A percentile compares a stretch with the other conserved stretches of the same genome.
Evolutionary conservation across 2,797 vertebrate genomes (phyloP).

Genomic region (Pseudocheirus occidentalis): DNA sequence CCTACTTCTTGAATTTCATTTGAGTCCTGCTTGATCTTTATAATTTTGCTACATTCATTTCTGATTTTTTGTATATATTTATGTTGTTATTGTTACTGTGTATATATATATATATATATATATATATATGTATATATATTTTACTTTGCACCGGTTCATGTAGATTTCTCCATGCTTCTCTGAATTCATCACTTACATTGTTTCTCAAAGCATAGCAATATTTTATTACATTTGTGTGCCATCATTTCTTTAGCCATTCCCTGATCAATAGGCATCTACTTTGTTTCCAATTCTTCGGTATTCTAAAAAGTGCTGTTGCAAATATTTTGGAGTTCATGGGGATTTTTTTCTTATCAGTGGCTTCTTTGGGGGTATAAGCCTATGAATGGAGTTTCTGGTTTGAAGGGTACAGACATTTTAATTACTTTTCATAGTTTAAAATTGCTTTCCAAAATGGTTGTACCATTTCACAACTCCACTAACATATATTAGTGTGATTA

Average conservation of each 20-base stretch:
- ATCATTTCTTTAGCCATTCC: neutral
- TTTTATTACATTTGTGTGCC: neutral
- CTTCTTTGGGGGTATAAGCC: neutral
- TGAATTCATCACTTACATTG: neutral
- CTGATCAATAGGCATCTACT: neutral
- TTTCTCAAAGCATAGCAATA: neutral
- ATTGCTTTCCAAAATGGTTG: neutral
- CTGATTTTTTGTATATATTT: neutral
- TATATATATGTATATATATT: neutral
- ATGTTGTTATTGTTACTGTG: neutral
- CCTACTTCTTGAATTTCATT: neutral
- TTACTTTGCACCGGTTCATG: neutral
- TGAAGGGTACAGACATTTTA: neutral
- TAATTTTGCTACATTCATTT: neutral
- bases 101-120: neutral
- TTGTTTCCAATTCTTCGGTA: neutral
- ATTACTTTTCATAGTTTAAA: neutral
- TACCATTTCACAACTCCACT: neutral
- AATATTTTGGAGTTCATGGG: neutral
- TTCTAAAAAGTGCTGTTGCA: neutral
- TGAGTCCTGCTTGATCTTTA: neutral
- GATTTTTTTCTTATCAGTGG: neutral
- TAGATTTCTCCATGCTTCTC: neutral
- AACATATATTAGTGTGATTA: neutral
- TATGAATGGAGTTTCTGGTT: neutral